Evolutionary conservation across 1,140 invertebrate genomes (phyloP), one percentile per base, ranked within the genome.

Genomic region (Neotoxoptera formosana): DNA sequence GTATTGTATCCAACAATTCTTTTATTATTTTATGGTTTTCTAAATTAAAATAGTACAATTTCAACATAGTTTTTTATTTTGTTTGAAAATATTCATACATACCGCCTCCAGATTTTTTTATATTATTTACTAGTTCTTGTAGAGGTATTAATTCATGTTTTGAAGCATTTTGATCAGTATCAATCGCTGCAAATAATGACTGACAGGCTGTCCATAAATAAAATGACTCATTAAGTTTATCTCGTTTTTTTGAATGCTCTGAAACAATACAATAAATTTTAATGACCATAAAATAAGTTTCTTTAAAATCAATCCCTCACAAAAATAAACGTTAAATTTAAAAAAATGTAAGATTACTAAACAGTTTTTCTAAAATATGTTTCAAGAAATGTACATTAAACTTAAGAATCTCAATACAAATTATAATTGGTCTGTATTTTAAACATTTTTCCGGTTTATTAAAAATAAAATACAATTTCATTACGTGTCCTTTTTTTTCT

Each of bases 131-230:
- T 96, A 98, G 97, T 34, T 96, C 96, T 94, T 97, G 96, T n/a
- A 99, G 95, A 9, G 98, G 98, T 94, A 96, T 96, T 93, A 98
- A 95, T 56, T 96, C 94, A 93, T 96, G 94, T 95, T 96, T 95
- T 94, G 96, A 95, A 95, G 95, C 94, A 95, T 93, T 95, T 93
- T 95, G 94, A 89, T 96, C 96, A 21, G 96, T 95, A 93, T 96
- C 96, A n/a, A 99, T 96, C 11, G 97, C 97, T 86, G 97, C 96
- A 94, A 97, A 96, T 53, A 99, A 95, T 34, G 98, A 96, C 94
- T 99, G 98, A 95, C 98, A 99, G 21, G 98, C 97, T 93, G 98
- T 96, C 99, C 99, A 99, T 94, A 99, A 96, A 56, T 98, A 93
- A 94, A 94, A 93, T 93, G 88, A 84, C 23, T 90, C 56, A 76